Conservation (phyloP, 2,888 invertebrate species). For the Aphelenchoides bicaudatus region DNA sequence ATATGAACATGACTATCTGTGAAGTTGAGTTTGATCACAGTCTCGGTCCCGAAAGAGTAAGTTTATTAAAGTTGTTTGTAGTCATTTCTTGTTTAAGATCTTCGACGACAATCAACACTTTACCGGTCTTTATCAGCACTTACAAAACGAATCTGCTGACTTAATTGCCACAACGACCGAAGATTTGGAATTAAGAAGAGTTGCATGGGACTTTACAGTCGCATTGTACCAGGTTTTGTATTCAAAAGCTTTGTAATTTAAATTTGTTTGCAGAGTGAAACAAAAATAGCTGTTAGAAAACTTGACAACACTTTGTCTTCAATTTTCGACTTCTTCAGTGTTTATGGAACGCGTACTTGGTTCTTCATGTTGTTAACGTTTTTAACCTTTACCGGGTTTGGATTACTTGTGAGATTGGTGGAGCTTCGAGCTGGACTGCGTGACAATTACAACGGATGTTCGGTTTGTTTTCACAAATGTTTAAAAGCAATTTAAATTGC, state of each 20-base stretch:
- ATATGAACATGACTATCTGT: too few relatives aligned
- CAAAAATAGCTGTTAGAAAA: background rate
- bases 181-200: background rate
- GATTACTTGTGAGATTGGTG: conserved; percentile 1
- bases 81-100: too few relatives aligned
- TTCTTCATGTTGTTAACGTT: conserved; percentile 1
- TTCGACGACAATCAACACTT: background rate
- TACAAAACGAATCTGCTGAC: conserved; percentile 4
- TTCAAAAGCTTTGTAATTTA: background rate
- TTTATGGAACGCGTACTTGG: background rate
- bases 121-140: background rate
- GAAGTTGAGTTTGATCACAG: too few relatives aligned
- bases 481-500: background rate
- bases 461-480: background rate
- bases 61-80: too few relatives aligned
- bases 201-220: background rate
- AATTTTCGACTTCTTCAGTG: conserved; percentile 8
- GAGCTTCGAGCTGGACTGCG: background rate
- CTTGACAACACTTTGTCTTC: background rate
- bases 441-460: background rate
- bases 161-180: background rate
- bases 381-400: background rate
- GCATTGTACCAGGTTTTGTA: background rate
- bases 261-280: background rate
- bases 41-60: too few relatives aligned